These are phyloP conservation scores for Bufo gargarizans DNA, from an alignment of 2,113 vertebrate species.

Conservation along the genomic window DNA sequence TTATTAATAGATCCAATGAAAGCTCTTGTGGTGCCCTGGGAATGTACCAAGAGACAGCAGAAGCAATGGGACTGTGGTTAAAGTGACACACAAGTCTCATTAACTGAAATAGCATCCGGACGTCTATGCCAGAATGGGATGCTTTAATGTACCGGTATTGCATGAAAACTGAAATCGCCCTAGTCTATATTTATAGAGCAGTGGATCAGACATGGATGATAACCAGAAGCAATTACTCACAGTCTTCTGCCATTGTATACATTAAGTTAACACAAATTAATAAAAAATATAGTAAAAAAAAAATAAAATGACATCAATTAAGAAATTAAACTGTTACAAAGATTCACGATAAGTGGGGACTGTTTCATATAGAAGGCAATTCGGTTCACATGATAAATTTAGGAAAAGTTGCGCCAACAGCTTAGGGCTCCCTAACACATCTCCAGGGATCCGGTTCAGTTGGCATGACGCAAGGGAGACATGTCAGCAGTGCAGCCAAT, in stretches of 20 bases:
- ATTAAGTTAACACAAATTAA: not conserved
- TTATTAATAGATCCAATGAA: conserved; percentile 42
- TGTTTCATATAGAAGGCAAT: no score
- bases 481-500: no score
- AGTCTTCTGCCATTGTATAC: not conserved
- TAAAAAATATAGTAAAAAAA: no score
- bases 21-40: conserved; percentile 24
- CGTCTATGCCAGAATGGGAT: conserved; percentile 10
- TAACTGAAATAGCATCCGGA: conserved; percentile 4
- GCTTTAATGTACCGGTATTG: not conserved
- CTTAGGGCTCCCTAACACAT: no score
- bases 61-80: conserved; percentile 47
- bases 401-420: no score
- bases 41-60: not conserved
- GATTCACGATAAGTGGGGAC: no score
- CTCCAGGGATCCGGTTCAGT: no score
- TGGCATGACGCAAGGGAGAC: no score
- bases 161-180: not conserved
- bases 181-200: not conserved
- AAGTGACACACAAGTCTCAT: conserved; percentile 41
- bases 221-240: not conserved
- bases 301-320: no score
- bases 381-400: no score
- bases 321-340: no score
- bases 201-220: not conserved